Conservation (phyloP, 2,888 invertebrate genomes). For the Melieria picta region DNA sequence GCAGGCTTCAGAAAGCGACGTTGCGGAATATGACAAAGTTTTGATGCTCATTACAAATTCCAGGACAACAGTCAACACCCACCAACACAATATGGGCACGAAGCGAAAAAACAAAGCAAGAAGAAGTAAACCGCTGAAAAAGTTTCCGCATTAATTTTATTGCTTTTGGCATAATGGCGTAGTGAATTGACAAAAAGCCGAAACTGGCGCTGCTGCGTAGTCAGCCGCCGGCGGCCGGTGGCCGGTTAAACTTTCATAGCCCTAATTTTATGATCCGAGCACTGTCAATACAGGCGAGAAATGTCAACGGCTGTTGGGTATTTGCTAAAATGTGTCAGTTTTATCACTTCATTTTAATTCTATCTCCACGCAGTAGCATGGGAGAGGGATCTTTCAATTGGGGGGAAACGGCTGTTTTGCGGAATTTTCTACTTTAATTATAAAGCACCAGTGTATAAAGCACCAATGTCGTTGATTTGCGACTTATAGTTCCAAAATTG, state of each 20-base stretch:
- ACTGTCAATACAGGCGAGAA: slow-evolving; percentile 27
- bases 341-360: slow-evolving; percentile 29
- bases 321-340: slow-evolving; percentile 4
- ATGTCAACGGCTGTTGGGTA: background rate
- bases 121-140: slow-evolving; percentile 21
- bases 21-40: slow-evolving; percentile 26
- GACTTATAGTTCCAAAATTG: too few species aligned
- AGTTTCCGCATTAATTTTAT: slow-evolving; percentile 39
- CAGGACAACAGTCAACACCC: slow-evolving; percentile 15
- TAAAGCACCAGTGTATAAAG: too few species aligned
- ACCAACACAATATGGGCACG: slow-evolving; percentile 8
- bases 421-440: too few species aligned
- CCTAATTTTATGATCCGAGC: slow-evolving; percentile 35
- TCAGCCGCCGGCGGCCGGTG: background rate
- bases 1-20: too few species aligned
- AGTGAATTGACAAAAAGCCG: slow-evolving; percentile 10
- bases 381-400: too few species aligned
- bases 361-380: too few species aligned
- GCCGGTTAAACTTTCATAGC: slow-evolving; percentile 24
- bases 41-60: slow-evolving; percentile 38
- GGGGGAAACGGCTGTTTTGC: too few species aligned
- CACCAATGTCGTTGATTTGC: too few species aligned
- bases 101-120: slow-evolving; percentile 2
- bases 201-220: slow-evolving; percentile 9
- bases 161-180: slow-evolving; percentile 27